A percentile compares a stretch with the other conserved stretches of the same genome.
phyloP scores from a whole-genome alignment of 2,113 vertebrate species.

The Lophura nycthemera region DNA sequence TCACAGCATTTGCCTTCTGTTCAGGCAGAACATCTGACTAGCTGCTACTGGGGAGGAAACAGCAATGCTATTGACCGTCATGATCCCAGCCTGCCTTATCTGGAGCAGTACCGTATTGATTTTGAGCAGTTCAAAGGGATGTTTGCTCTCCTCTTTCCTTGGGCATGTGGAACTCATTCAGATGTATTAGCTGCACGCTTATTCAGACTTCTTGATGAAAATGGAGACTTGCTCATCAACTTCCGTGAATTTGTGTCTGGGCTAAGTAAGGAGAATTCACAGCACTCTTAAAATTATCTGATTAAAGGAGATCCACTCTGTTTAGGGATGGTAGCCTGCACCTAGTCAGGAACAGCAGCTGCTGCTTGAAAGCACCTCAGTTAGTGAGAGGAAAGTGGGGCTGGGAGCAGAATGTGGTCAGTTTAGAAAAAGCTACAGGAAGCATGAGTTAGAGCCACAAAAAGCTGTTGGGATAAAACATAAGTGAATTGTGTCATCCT shows the following conservation, averaged over 20 bases:
- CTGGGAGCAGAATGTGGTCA: no score
- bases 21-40: conserved; percentile 95
- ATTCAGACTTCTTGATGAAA: conserved; percentile 92
- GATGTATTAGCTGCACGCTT: conserved; percentile 88
- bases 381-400: no score
- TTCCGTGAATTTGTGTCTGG: conserved; percentile 95
- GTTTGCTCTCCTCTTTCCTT: conserved; percentile 91
- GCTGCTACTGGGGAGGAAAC: conserved; percentile 98
- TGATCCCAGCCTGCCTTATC: conserved; percentile 96
- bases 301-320: neutral
- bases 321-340: neutral
- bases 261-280: conserved; percentile 81
- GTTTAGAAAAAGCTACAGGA: no score
- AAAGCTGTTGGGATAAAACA: no score
- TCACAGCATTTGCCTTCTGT: neutral
- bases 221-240: conserved; percentile 93
- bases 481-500: neutral
- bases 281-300: no score
- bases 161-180: conserved; percentile 89
- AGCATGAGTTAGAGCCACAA: no score
- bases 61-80: conserved; percentile 92
- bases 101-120: conserved; percentile 98
- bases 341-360: neutral
- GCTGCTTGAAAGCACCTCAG: no score
- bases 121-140: conserved; percentile 95